Conservation (phyloP, 2,113 vertebrate species). For the Todiramphus chloris region DNA sequence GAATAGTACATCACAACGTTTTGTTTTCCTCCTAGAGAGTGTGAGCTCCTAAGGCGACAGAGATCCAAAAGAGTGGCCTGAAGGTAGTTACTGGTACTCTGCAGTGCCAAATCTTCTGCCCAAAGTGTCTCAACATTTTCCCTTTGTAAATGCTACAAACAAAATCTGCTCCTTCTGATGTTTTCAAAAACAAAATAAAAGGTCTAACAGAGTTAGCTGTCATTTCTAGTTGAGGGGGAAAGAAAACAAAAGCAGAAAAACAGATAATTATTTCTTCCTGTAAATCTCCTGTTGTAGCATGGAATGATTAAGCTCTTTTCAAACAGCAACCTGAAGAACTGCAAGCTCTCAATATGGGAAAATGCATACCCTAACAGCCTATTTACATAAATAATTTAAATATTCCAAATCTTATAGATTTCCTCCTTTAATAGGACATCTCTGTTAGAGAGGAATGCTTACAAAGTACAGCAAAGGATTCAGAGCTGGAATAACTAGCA, state of each 20-base stretch:
- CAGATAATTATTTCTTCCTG: background rate
- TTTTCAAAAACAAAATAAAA: background rate
- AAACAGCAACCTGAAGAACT: background rate
- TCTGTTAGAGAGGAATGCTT: background rate
- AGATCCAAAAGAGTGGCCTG: background rate
- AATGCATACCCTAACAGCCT: background rate
- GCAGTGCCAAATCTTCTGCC: background rate
- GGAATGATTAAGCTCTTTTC: background rate
- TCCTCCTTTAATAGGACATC: background rate
- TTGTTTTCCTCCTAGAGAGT: background rate
- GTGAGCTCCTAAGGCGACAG: background rate
- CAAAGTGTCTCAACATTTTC: background rate
- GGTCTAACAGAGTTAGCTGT: background rate
- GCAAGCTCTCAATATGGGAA: background rate
- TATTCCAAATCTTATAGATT: background rate
- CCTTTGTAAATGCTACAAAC: background rate
- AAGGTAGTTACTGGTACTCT: background rate
- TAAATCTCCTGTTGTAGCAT: background rate
- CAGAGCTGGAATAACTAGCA: background rate
- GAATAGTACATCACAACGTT: background rate
- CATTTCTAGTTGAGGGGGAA: background rate
- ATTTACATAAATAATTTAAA: background rate
- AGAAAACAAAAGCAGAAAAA: background rate
- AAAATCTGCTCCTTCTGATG: background rate
- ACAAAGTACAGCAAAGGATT: background rate